These are phyloP conservation scores for Prietella phreatophila DNA, from an alignment of 2,113 vertebrate genomes.

Conservation along the genomic window DNA sequence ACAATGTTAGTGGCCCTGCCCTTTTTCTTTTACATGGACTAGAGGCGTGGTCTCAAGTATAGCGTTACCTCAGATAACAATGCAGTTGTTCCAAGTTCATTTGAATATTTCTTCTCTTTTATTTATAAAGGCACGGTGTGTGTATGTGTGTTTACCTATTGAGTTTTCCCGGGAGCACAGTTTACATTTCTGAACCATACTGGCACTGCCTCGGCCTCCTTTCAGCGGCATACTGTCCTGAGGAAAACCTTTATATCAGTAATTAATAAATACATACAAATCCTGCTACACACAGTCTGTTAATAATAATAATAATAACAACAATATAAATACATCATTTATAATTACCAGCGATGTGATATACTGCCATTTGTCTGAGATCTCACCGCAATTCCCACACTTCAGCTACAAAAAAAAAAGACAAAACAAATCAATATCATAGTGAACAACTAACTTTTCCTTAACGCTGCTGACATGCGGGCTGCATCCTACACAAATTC, in stretches of 20 bases:
- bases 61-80: neutral
- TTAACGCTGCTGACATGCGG: too few relatives aligned
- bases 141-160: conserved; percentile 76
- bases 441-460: neutral
- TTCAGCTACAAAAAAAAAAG: conserved; percentile 78
- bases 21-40: neutral
- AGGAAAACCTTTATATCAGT: conserved; percentile 31
- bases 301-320: neutral
- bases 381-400: conserved; percentile 91
- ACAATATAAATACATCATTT: neutral
- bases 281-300: neutral
- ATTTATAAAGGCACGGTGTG: neutral
- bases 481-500: neutral
- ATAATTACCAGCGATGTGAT: conserved; percentile 80
- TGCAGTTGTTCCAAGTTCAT: too few relatives aligned
- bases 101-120: too few relatives aligned
- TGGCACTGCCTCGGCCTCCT: conserved; percentile 89
- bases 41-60: neutral
- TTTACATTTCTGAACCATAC: conserved; percentile 97
- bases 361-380: conserved; percentile 97
- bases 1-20: neutral
- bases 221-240: conserved; percentile 91
- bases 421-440: neutral
- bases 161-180: conserved; percentile 96
- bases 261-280: neutral